phyloP scores from a whole-genome alignment of 2,797 vertebrate genomes.

The Cynopterus sphinx region DNA sequence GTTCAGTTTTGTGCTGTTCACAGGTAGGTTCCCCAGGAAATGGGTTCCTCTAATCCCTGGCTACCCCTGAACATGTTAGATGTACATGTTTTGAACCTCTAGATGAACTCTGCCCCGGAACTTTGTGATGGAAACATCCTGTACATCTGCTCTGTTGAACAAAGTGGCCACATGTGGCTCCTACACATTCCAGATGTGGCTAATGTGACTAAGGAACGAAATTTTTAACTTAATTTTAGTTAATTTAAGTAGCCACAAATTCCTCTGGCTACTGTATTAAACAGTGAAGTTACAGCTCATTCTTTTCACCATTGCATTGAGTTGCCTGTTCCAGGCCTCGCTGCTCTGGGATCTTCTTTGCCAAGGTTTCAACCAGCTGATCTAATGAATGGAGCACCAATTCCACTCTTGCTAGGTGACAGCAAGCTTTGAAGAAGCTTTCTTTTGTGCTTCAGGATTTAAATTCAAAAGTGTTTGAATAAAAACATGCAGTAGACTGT shows the following conservation, averaged over 20 bases:
- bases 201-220: not conserved
- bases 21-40: not conserved
- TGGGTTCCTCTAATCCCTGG: not conserved
- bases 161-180: not conserved
- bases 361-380: not conserved
- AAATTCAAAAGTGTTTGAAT: not conserved
- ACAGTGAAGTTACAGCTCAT: not conserved
- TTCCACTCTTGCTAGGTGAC: not conserved
- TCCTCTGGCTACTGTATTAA: not conserved
- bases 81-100: not conserved
- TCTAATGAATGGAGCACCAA: not conserved
- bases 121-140: not conserved
- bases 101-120: not conserved
- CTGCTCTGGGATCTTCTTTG: not conserved
- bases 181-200: not conserved
- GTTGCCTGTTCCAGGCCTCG: fast-evolving
- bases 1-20: not conserved
- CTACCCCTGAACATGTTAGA: not conserved
- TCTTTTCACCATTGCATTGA: not conserved
- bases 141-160: not conserved
- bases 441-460: not conserved
- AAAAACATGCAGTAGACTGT: not conserved
- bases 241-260: not conserved
- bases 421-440: not conserved
- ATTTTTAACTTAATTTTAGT: not conserved